Conservation (phyloP, 1,140 invertebrate species). For the Dendrolimus punctatus region DNA sequence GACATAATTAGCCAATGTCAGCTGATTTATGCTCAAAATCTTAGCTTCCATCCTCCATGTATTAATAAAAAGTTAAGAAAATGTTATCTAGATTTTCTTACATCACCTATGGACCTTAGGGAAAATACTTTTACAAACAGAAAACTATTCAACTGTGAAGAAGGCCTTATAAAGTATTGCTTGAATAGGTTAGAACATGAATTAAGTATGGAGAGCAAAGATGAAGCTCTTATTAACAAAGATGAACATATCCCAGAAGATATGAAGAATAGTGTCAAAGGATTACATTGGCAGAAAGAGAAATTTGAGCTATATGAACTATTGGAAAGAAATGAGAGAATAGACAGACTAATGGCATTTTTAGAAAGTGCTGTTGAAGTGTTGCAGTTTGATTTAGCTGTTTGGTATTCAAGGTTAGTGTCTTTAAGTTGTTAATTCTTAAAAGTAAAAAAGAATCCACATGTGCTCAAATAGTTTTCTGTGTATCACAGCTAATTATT, state of each 20-base stretch:
- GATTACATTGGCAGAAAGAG: slow-evolving; percentile 45
- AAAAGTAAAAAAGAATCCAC: no score
- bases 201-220: slow-evolving; percentile 34
- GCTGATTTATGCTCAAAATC: slow-evolving; percentile 39
- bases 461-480: no score
- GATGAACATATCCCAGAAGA: slow-evolving; percentile 36
- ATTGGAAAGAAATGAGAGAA: slow-evolving; percentile 43
- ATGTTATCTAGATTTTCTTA: slow-evolving; percentile 51
- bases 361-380: slow-evolving; percentile 49
- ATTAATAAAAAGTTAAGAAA: slow-evolving; percentile 30
- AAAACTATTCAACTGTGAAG: slow-evolving; percentile 26
- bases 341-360: slow-evolving; percentile 51
- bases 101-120: slow-evolving; percentile 36
- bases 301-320: slow-evolving; percentile 54
- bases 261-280: slow-evolving; percentile 37
- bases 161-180: slow-evolving; percentile 54
- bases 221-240: slow-evolving; percentile 43
- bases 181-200: slow-evolving; percentile 53
- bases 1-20: slow-evolving; percentile 44
- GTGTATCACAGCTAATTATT: no score
- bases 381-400: slow-evolving; percentile 57
- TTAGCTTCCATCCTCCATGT: slow-evolving; percentile 52
- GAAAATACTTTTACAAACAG: slow-evolving; percentile 44
- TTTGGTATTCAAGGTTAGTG: slow-evolving; percentile 51
- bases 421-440: no score